A percentile compares a stretch with the other conserved stretches of the same genome.
phyloP scores from a whole-genome alignment of 2,113 vertebrate genomes.

The Prochilodus magdalenae region DNA sequence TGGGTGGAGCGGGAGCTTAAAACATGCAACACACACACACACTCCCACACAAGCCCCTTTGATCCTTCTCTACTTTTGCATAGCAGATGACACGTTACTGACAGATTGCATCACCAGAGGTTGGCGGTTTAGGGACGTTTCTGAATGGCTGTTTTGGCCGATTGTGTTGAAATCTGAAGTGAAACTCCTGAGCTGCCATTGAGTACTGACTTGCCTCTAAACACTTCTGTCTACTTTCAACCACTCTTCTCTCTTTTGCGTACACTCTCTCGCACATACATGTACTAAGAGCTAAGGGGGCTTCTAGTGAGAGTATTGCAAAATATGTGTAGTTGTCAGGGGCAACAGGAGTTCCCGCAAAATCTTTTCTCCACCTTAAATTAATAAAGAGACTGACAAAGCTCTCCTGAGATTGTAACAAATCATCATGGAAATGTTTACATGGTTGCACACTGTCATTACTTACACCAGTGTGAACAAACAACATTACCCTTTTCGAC shows the following conservation, averaged over 20 bases:
- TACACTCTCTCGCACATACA: neutral
- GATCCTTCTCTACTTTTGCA: slow-evolving; percentile 23
- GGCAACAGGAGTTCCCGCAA: too few relatives aligned
- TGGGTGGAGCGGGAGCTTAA: neutral
- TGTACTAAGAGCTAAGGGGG: too few relatives aligned
- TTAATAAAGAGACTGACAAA: too few relatives aligned
- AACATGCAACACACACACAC: neutral
- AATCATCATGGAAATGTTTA: too few relatives aligned
- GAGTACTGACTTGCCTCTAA: neutral
- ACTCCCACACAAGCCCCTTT: slow-evolving; percentile 1
- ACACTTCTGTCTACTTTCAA: neutral
- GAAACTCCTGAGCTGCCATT: slow-evolving; percentile 5
- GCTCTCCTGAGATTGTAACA: too few relatives aligned
- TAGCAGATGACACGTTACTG: slow-evolving; percentile 16
- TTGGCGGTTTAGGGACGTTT: slow-evolving; percentile 15
- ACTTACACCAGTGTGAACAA: too few relatives aligned
- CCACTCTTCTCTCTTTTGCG: neutral
- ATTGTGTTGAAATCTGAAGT: slow-evolving; percentile 7
- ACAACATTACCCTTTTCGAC: too few relatives aligned
- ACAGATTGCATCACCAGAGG: slow-evolving; percentile 24
- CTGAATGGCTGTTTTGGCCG: slow-evolving; percentile 15
- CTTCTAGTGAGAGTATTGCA: too few relatives aligned
- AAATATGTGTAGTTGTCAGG: too few relatives aligned
- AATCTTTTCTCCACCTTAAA: too few relatives aligned
- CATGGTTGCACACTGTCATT: too few relatives aligned